phyloP scores from a whole-genome alignment of 2,113 vertebrate species.

The Pelecanoides urinatrix region DNA sequence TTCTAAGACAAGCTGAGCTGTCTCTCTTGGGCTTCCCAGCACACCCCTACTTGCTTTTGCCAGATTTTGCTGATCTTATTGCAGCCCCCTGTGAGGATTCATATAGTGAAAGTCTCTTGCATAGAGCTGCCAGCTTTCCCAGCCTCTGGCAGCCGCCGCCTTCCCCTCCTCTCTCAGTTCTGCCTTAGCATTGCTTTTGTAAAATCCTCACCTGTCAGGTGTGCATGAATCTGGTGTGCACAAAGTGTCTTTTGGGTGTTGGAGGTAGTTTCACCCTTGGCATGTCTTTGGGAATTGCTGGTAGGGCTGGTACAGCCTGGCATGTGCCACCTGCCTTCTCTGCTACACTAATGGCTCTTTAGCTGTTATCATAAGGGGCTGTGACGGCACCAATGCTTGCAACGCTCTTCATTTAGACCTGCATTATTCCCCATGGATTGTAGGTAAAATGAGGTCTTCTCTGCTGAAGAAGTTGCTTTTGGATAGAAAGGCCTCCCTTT shows the following conservation, averaged over 20 bases:
- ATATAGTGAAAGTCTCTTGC: neutral
- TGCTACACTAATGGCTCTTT: neutral
- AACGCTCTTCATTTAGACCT: neutral
- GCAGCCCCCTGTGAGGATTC: neutral
- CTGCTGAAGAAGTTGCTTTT: neutral
- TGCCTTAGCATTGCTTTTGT: neutral
- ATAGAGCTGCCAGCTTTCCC: neutral
- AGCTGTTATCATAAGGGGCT: neutral
- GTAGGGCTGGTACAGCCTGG: neutral
- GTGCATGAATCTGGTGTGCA: neutral
- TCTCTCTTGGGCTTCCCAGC: neutral
- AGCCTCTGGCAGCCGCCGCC: neutral
- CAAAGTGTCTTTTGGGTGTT: neutral
- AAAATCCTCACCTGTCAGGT: neutral
- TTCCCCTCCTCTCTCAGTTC: neutral
- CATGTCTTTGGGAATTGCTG: neutral
- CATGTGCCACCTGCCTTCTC: neutral
- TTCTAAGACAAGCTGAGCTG: neutral
- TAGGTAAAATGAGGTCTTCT: neutral
- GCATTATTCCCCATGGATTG: neutral
- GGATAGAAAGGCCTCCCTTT: neutral
- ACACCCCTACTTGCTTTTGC: neutral
- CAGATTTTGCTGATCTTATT: neutral
- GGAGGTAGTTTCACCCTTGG: neutral
- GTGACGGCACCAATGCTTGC: neutral